Evolutionary conservation across 2,888 invertebrate genomes (phyloP).

Genomic region (Cataglyphis altisquamis): DNA sequence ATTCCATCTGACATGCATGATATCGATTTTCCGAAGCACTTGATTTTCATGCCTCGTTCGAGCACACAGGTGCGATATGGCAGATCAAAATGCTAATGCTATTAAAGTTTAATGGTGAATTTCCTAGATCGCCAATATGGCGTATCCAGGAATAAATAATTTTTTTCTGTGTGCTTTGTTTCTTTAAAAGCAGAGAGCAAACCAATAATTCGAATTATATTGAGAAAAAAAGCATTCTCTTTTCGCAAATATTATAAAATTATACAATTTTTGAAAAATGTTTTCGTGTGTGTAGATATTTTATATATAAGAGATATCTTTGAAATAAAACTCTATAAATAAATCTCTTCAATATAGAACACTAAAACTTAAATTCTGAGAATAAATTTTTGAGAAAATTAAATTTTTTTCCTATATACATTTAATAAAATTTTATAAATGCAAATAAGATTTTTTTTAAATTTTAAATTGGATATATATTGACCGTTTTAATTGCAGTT

Average conservation of each 20-base stretch:
- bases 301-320: background rate
- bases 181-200: background rate
- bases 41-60: conserved; percentile 5
- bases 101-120: background rate
- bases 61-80: background rate
- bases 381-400: background rate
- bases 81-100: conserved; percentile 1
- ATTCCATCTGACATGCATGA: background rate
- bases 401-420: background rate
- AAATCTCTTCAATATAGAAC: background rate
- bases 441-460: background rate
- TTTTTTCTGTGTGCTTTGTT: background rate
- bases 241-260: background rate
- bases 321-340: background rate
- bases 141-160: background rate
- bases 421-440: background rate
- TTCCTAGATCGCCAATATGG: background rate
- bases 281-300: background rate
- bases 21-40: conserved; percentile 19
- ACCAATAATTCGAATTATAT: background rate
- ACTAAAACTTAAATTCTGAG: background rate
- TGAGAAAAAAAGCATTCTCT: background rate
- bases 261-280: background rate
- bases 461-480: conserved; percentile 17
- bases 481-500: background rate